phyloP scores from a whole-genome alignment of 2,888 invertebrate species.

The Cancer borealis region DNA sequence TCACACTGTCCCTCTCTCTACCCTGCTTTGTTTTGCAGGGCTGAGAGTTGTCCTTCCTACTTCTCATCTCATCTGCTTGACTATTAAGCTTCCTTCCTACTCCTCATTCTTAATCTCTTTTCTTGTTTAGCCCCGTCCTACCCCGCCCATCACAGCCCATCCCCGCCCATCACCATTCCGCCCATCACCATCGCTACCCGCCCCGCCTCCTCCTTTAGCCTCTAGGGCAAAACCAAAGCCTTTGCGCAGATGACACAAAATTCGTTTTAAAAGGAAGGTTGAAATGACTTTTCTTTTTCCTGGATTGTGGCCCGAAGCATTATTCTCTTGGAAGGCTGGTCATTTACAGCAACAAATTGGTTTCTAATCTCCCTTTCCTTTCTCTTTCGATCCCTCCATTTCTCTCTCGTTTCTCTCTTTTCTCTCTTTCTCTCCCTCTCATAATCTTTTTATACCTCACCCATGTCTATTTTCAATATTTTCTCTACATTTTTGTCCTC shows the following conservation, averaged over 20 bases:
- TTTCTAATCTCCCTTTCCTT: constrained; percentile 9
- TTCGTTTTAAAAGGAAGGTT: constrained; percentile 12
- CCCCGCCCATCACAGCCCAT: not conserved
- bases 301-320: not conserved
- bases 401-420: not conserved
- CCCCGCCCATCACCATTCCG: not conserved
- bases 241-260: not conserved
- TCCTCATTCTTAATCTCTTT: not conserved
- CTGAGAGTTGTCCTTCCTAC: not conserved
- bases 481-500: not conserved
- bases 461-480: not conserved
- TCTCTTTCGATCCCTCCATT: not conserved
- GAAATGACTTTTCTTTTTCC: not conserved
- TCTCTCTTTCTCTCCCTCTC: not conserved
- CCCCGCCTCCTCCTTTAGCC: not conserved
- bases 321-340: constrained; percentile 5
- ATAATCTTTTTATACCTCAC: not conserved
- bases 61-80: not conserved
- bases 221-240: not conserved
- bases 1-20: not conserved
- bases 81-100: not conserved
- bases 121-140: not conserved
- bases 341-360: constrained; percentile 23
- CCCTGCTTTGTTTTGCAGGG: not conserved
- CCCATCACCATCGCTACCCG: not conserved